These are phyloP conservation scores for Aleiodes alternator DNA, from an alignment of 2,888 invertebrate species.

Conservation along the genomic window DNA sequence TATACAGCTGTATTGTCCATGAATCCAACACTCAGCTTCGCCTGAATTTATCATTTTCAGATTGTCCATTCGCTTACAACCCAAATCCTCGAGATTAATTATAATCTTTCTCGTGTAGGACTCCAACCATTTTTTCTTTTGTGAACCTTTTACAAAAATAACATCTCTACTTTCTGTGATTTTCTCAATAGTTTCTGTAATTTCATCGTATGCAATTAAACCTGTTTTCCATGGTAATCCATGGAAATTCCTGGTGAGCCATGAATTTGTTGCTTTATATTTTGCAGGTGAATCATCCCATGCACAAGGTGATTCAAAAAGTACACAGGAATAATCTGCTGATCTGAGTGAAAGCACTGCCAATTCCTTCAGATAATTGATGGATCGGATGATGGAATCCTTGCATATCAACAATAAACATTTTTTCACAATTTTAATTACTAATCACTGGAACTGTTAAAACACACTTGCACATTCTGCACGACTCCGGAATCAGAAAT, in stretches of 20 bases:
- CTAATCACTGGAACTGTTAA: too few relatives aligned
- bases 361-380: constrained; percentile 38
- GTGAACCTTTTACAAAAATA: constrained; percentile 33
- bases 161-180: constrained; percentile 12
- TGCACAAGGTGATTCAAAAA: constrained; percentile 44
- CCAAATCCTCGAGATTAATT: too few relatives aligned
- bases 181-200: constrained; percentile 19
- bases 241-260: constrained; percentile 42
- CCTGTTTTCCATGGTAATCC: constrained; percentile 39
- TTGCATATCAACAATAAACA: constrained; percentile 43
- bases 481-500: background rate
- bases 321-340: constrained; percentile 32
- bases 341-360: constrained; percentile 31
- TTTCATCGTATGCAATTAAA: constrained; percentile 37
- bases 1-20: background rate
- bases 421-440: too few relatives aligned
- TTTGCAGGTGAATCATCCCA: too few relatives aligned
- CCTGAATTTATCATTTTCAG: background rate
- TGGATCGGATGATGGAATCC: constrained; percentile 40
- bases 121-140: constrained; percentile 40
- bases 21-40: constrained; percentile 5
- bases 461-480: background rate
- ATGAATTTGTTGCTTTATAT: too few relatives aligned
- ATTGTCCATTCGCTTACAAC: background rate
- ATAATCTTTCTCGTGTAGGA: too few relatives aligned